A percentile compares a stretch with the other conserved stretches of the same genome.
Evolutionary conservation across 2,797 vertebrate genomes (phyloP).

Genomic region (Buceros bicornis): DNA sequence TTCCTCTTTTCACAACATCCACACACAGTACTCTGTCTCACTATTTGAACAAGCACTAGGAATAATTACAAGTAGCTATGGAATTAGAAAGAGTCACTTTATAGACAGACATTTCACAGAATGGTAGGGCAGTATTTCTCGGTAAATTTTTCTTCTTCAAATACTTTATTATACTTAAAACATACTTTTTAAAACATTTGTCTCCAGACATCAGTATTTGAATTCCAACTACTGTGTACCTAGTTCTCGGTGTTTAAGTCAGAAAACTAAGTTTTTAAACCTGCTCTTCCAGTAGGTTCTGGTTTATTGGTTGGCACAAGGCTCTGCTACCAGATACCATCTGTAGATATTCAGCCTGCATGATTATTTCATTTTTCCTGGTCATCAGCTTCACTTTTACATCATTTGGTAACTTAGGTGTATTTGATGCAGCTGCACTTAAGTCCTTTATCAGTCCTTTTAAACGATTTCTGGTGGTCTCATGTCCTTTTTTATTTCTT

Average conservation of each 20-base stretch:
- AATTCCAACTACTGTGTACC: background rate
- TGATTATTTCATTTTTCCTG: background rate
- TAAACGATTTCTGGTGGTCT: background rate
- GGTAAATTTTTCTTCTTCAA: background rate
- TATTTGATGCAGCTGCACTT: background rate
- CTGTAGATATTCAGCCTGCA: background rate
- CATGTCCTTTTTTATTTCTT: background rate
- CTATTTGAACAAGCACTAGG: background rate
- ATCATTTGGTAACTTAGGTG: background rate
- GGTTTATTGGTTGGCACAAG: background rate
- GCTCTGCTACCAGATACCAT: background rate
- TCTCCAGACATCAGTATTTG: background rate
- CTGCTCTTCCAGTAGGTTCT: background rate
- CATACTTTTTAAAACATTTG: background rate
- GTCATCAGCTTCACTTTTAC: background rate
- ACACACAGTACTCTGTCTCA: background rate
- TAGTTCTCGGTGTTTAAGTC: background rate
- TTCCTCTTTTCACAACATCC: background rate
- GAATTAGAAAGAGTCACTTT: background rate
- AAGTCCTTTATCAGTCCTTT: background rate
- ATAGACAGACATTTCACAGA: background rate
- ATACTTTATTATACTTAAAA: background rate
- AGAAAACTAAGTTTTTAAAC: background rate
- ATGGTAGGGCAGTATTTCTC: background rate
- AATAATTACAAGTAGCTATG: background rate